phyloP scores from a whole-genome alignment of 2,888 invertebrate genomes.

The Philopedon plagiatum region DNA sequence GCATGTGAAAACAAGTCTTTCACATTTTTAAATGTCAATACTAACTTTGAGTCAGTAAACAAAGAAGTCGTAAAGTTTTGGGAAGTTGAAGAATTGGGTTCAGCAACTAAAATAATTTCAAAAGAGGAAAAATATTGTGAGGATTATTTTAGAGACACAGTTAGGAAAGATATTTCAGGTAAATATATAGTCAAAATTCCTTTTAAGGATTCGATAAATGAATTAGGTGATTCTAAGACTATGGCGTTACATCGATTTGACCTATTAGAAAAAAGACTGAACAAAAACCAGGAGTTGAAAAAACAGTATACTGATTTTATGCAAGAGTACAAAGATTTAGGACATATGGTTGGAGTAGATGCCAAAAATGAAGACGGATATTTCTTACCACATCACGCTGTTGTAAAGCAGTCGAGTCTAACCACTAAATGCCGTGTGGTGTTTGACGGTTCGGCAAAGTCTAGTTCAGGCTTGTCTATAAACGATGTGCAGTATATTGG shows the following conservation, averaged over 20 bases:
- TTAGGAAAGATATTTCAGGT: no score
- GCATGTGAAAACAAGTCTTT: no score
- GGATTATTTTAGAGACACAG: no score
- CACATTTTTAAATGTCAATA: no score
- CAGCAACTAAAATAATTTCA: no score
- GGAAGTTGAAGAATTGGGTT: no score
- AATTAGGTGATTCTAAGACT: conserved; percentile 22
- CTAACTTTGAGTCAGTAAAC: no score
- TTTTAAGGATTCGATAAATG: not conserved
- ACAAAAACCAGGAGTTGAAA: not conserved
- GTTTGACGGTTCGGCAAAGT: conserved; percentile 32
- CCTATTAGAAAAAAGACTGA: conserved; percentile 8
- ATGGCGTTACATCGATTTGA: no score
- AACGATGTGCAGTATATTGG: conserved; percentile 53
- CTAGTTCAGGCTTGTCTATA: conserved; percentile 44
- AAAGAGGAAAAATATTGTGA: no score
- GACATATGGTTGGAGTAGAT: conserved; percentile 18
- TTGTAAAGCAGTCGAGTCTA: not conserved
- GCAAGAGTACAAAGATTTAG: conserved; percentile 12
- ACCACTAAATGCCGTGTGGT: conserved; percentile 36
- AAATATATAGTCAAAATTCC: no score
- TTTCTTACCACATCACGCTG: conserved; percentile 27
- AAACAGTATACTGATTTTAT: conserved; percentile 5
- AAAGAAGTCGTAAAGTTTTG: no score
- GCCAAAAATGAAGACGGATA: not conserved